Base-by-base conservation (phyloP, 2,888 invertebrate species). In the Proisotoma minuta region DNA sequence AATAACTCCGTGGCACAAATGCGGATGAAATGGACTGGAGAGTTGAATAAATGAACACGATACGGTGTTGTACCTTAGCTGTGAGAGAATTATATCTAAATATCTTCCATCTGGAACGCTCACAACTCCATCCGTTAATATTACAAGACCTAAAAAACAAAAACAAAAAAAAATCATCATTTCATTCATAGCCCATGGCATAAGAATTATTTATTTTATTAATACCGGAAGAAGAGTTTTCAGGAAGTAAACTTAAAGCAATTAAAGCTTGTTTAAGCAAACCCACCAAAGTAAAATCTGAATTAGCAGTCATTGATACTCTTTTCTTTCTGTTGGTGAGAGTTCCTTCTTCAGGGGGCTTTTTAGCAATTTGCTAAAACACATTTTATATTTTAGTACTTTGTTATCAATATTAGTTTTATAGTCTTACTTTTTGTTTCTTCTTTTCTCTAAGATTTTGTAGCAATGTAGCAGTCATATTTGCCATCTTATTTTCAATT, bases 201-300 rank as follows among this genome's bases (percentile, higher is more conserved):
- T 18, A 29, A 39, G 48, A 47, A 47, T 47, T 34, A 34, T 10
- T 34, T 34, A 10, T 34, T 8, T 34, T 34, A 10, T 12, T n/a
- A n/a, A 79, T 78, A 87, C 88, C 86, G 74, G 87, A 85, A 78
- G 85, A 84, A 72, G 87, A 86, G 76, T 86, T 84, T 76, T 87
- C 87, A 15, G 89, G 89, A 63, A 89, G 79, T 59, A 89, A 80
- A 61, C 87, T 85, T 57, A 88, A 79, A 3, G 87, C 86, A 64
- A 89, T 79, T 79, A 89, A 84, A 24, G 88, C 89, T 77, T 87
- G 87, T 66, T 88, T 79, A 39, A 89, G 78, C 83, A 89, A 85
- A 78, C 88, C 87, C 60, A 89, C 83, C 77, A 89, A 85, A 75
- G 84, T 85, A 27, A 84, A 83, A 77, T 87, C 87, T 2, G 87